These are phyloP conservation scores for Pachyuromys duprasi DNA, from an alignment of 2,797 vertebrate species.

Conservation along the genomic window DNA sequence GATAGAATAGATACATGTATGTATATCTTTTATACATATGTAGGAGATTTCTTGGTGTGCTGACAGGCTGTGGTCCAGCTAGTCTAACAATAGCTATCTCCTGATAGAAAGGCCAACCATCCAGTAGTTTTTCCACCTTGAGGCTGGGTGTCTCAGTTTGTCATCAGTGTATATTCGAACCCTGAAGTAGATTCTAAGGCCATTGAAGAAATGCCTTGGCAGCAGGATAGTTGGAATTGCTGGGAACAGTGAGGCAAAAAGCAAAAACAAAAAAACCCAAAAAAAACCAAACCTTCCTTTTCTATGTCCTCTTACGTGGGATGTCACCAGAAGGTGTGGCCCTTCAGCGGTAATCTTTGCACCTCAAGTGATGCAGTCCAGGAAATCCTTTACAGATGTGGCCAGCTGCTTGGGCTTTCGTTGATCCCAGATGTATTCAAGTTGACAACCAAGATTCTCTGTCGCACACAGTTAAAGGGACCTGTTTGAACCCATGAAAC, in stretches of 20 bases:
- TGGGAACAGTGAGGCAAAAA: neutral
- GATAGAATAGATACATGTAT: neutral
- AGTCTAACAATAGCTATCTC: neutral
- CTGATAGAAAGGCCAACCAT: neutral
- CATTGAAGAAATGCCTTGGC: neutral
- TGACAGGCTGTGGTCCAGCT: neutral
- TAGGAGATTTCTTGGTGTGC: neutral
- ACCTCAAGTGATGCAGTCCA: neutral
- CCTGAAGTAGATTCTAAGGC: neutral
- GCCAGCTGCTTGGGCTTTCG: neutral
- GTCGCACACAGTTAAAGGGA: neutral
- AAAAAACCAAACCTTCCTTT: neutral
- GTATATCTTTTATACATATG: neutral
- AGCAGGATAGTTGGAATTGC: neutral
- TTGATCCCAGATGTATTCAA: neutral
- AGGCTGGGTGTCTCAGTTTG: neutral
- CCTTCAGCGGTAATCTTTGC: neutral
- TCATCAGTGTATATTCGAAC: neutral
- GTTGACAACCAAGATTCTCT: neutral
- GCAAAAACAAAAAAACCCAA: too few relatives aligned
- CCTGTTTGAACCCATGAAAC: neutral
- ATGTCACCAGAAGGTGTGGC: neutral
- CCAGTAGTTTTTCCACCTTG: neutral
- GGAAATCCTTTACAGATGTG: neutral
- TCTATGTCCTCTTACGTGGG: neutral